These are phyloP conservation scores for Tenthredo distinguenda DNA, from an alignment of 2,888 invertebrate genomes.

Conservation along the genomic window DNA sequence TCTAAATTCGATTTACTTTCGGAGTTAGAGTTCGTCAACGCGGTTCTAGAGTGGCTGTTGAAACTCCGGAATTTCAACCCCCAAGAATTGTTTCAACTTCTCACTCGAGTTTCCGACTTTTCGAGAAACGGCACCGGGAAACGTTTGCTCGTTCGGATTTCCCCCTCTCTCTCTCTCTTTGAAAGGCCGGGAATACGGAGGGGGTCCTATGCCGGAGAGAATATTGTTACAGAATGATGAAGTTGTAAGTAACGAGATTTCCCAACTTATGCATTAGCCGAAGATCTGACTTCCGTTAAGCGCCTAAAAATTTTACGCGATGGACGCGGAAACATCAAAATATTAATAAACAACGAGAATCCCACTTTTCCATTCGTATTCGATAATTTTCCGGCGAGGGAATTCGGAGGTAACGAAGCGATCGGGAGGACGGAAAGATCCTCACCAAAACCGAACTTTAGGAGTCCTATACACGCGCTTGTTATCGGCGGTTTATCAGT, in stretches of 20 bases:
- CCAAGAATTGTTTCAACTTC: slow-evolving; percentile 27
- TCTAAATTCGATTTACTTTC: slow-evolving; percentile 25
- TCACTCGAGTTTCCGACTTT: slow-evolving; percentile 20
- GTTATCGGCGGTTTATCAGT: slow-evolving; percentile 23
- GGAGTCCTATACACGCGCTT: not conserved
- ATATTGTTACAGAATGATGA: not conserved
- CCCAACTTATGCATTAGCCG: not conserved
- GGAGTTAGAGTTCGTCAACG: not conserved
- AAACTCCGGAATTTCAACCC: not conserved
- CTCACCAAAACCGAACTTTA: not conserved
- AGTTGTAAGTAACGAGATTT: not conserved
- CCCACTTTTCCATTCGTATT: not conserved
- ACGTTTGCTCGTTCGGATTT: slow-evolving; percentile 8
- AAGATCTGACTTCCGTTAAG: not conserved
- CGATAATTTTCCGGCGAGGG: not conserved
- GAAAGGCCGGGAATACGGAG: not conserved
- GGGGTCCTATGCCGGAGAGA: not conserved
- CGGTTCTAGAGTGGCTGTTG: slow-evolving; percentile 8
- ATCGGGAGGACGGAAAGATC: not conserved
- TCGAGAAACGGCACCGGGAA: not conserved
- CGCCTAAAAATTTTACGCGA: not conserved
- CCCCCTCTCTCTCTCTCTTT: too few species aligned
- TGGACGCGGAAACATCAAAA: not conserved
- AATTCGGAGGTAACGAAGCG: slow-evolving; percentile 6
- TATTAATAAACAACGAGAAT: not conserved